Base-by-base conservation (phyloP, 92 coral and sea anemone species). In the Meandrina meandrites region DNA sequence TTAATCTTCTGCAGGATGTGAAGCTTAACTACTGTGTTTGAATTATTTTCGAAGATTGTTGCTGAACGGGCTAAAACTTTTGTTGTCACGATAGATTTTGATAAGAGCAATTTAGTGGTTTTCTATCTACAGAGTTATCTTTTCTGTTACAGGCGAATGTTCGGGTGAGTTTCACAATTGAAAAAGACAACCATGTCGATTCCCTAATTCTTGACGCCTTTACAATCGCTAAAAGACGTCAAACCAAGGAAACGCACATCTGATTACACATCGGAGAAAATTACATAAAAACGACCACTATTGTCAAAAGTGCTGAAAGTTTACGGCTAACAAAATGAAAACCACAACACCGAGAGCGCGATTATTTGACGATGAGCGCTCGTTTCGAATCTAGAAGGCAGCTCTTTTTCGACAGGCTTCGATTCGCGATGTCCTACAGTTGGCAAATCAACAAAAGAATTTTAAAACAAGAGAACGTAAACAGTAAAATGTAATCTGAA, bases 261-360 rank as follows among this genome's bases (percentile, higher is more conserved):
- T 64, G 83, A 85, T 76, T 75, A 75, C 74, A 24, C 81, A 35
- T 62, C 56, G n/a, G 47, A 47, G 81, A 78, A 85, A 85, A 77
- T 84, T 75, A 76, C 76, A 78, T 35, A 51, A 66, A 89, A 89
- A 87, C 47, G 75, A 58, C 67, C 80, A 66, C 53, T 80, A 68
- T 67, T 48, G 81, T 45, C 48, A 70, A 87, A 85, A 84, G 88
- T 72, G 90, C 76, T 84, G 76, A 78, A 86, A 86, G 73, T 73
- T 79, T 5, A 57, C 22, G 24, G n/a, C n/a, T 17, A 62, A 37
- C 73, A 36, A 21, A 76, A 48, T 31, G 56, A 28, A 75, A 48
- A 27, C 40, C 34, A 53, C 62, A 34, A 40, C 5, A 60, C 15
- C 12, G 42, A 85, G 36, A 8, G 76, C 53, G 81, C 62, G 40